Conservation (phyloP, 2,113 vertebrate species). For the Coracopsis vasa region DNA sequence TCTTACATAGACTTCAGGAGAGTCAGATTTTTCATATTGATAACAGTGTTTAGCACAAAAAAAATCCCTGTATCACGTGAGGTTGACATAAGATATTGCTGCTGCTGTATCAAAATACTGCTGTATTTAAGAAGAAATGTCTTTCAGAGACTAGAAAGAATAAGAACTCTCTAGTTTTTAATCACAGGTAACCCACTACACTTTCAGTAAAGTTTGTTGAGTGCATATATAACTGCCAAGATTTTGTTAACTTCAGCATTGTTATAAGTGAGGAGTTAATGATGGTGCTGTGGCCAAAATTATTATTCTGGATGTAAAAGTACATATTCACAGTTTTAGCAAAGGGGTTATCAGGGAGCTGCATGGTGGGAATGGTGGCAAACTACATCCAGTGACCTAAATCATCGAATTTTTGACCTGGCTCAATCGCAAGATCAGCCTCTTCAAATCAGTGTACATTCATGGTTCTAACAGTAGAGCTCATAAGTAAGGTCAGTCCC, state of each 20-base stretch:
- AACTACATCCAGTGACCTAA: neutral
- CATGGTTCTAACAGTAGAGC: neutral
- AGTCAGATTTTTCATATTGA: neutral
- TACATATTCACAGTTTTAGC: neutral
- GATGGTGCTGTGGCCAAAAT: neutral
- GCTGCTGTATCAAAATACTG: neutral
- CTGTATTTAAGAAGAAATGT: neutral
- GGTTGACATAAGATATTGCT: neutral
- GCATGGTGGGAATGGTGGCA: neutral
- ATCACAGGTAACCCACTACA: neutral
- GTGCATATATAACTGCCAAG: neutral
- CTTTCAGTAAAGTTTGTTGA: neutral
- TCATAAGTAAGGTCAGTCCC: neutral
- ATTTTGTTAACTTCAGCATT: neutral
- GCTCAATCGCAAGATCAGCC: neutral
- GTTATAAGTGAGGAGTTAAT: neutral
- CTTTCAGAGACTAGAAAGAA: neutral
- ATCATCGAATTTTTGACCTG: neutral
- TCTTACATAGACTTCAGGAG: neutral
- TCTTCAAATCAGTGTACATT: neutral
- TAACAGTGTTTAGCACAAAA: neutral
- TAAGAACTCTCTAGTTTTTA: neutral
- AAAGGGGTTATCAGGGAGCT: neutral
- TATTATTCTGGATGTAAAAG: neutral
- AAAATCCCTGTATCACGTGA: neutral